Percentiles rank a stretch among this genome's conserved stretches.
Conservation (phyloP, 2,888 invertebrate species). For the Entomobrya multifasciata region DNA sequence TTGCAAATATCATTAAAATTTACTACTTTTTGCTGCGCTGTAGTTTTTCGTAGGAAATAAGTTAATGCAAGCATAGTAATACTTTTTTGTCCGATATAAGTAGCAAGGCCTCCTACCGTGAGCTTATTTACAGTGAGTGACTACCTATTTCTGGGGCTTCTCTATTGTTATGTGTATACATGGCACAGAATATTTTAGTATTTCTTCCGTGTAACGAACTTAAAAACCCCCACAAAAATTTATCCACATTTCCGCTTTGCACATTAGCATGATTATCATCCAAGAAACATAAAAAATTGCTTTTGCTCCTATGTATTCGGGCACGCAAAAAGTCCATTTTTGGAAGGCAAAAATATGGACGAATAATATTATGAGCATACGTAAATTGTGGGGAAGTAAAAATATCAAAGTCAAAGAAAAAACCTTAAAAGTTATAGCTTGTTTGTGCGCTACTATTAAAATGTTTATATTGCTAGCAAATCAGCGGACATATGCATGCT, state of each 20-base stretch:
- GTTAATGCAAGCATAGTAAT: neutral
- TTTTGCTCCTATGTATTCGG: neutral
- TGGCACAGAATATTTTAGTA: no score
- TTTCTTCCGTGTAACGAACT: slow-evolving; percentile 39
- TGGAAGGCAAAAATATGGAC: slow-evolving; percentile 24
- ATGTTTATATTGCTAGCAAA: no score
- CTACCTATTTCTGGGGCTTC: neutral
- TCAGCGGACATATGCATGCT: no score
- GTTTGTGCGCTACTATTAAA: no score
- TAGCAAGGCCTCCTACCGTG: slow-evolving; percentile 23
- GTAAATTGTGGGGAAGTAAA: no score
- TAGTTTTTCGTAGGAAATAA: slow-evolving; percentile 24
- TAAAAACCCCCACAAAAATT: slow-evolving; percentile 43
- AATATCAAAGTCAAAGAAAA: no score
- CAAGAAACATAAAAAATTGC: slow-evolving; percentile 59
- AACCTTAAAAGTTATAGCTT: no score
- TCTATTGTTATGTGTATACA: neutral
- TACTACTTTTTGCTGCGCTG: neutral
- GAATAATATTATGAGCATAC: no score
- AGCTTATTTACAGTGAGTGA: neutral
- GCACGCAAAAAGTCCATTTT: slow-evolving; percentile 68
- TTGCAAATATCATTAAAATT: slow-evolving; percentile 29
- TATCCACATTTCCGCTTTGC: slow-evolving; percentile 62
- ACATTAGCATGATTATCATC: slow-evolving; percentile 67
- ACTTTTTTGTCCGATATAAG: neutral